Evolutionary conservation across 1,140 invertebrate genomes (phyloP), one percentile per base, ranked within the genome.

Genomic region (Tribolium madens): DNA sequence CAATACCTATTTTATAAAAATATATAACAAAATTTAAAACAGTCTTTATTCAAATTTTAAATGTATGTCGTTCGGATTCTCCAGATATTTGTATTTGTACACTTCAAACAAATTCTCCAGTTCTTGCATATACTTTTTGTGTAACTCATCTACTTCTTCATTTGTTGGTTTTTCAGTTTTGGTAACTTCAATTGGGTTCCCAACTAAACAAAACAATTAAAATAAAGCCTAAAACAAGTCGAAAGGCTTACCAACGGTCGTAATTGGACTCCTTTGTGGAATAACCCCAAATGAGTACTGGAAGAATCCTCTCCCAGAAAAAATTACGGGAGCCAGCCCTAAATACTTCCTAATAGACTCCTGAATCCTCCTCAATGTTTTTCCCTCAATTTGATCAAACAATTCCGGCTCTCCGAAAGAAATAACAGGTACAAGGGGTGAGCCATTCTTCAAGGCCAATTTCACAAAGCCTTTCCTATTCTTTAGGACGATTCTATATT

Each of bases 331-430:
- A 0, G 94, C 93, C 7, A 97, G 87, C 18, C 94, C 94, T 0
- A 93, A 89, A 0, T 87, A 57, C 81, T 90, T 89, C 18, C 92
- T 93, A 0, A 95, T 82, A 7, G 84, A 86, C 46, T 93, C 88
- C 85, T 97, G 96, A 10, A 94, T 78, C 4, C 84, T 87, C 4
- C 92, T 86, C 0, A 97, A 78, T 0, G 84, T 76, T 3, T 4
- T 15, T 85, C 93, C 93, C 7, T 88, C 81, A 3, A 93, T 82
- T 80, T 97, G 95, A 75, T 92, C 88, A 85, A 92, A 98, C 0
- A 97, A 83, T 80, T 97, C 95, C 10, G 94, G 95, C 86, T 98
- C 97, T 0, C 96, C 96, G 86, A 98, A 98, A 0, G 94, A 93
- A 83, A 96, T 92, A 0, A 95, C 92, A 14, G 96, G 97, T 2